Conservation (phyloP, 37 sponge, comb jelly and placozoan species). For the Diacarnus erythraeanus region DNA sequence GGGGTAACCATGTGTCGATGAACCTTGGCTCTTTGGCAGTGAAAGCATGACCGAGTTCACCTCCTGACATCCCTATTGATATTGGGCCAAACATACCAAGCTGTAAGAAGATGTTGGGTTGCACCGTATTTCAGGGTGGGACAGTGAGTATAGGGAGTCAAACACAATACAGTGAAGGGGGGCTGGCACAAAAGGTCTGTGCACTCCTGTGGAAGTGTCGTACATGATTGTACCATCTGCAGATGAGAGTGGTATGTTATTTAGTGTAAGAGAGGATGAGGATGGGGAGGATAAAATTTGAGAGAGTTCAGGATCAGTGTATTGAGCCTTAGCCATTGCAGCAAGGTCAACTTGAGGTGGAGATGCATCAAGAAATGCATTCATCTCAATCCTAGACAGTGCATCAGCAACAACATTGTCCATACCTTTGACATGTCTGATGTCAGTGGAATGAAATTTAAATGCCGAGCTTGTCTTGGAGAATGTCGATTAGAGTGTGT, state of each 20-base stretch:
- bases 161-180: conserved; percentile 37
- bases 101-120: conserved; percentile 48
- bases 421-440: too few relatives aligned
- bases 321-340: too few relatives aligned
- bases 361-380: too few relatives aligned
- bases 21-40: conserved; percentile 52
- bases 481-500: conserved; percentile 27
- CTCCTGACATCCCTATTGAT: conserved; percentile 66
- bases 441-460: too few relatives aligned
- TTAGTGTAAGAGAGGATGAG: conserved; percentile 23
- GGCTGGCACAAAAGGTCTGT: conserved; percentile 42
- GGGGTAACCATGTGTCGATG: too few relatives aligned
- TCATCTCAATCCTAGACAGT: too few relatives aligned
- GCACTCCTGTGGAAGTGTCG: conserved; percentile 51
- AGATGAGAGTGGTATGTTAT: conserved; percentile 28
- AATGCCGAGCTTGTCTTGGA: too few relatives aligned
- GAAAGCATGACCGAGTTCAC: conserved; percentile 56
- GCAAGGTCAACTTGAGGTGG: too few relatives aligned
- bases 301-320: conserved; percentile 40
- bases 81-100: conserved; percentile 60
- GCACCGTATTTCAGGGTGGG: conserved; percentile 65
- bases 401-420: too few relatives aligned
- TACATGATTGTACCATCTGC: conserved; percentile 21
- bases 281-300: conserved; percentile 17
- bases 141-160: conserved; percentile 55